These are phyloP conservation scores for Musca vetustissima DNA, from an alignment of 1,140 invertebrate species.

Conservation along the genomic window DNA sequence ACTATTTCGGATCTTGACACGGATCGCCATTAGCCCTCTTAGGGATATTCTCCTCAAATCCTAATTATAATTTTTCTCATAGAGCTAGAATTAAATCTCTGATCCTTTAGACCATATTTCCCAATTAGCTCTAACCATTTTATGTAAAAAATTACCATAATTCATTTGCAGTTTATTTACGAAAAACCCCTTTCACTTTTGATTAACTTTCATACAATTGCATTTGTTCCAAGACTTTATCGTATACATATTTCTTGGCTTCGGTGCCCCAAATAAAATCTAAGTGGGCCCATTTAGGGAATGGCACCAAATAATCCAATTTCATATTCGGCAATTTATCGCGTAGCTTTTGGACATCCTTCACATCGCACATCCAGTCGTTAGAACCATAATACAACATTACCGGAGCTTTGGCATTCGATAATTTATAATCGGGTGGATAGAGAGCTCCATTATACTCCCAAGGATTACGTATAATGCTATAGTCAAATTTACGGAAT, in stretches of 20 bases:
- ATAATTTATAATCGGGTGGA: conserved; percentile 60
- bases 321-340: conserved; percentile 48
- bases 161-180: too few species aligned
- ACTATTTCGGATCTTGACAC: too few species aligned
- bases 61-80: too few species aligned
- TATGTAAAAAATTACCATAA: too few species aligned
- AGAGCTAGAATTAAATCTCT: too few species aligned
- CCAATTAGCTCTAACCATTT: too few species aligned
- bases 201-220: conserved; percentile 35
- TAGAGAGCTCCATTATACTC: conserved; percentile 52
- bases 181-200: too few species aligned
- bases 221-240: conserved; percentile 54
- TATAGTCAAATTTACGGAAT: conserved; percentile 57
- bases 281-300: conserved; percentile 58
- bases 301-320: conserved; percentile 53
- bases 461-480: conserved; percentile 50
- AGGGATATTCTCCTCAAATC: too few species aligned
- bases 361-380: conserved; percentile 62
- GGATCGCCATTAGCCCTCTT: too few species aligned
- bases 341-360: conserved; percentile 55
- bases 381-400: conserved; percentile 64
- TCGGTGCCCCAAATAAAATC: conserved; percentile 61
- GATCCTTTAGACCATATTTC: too few species aligned
- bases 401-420: conserved; percentile 58
- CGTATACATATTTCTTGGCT: conserved; percentile 56